Evolutionary conservation across 2,797 vertebrate genomes (phyloP), one percentile per base, ranked within the genome.

Genomic region (Esox masquinongy): DNA sequence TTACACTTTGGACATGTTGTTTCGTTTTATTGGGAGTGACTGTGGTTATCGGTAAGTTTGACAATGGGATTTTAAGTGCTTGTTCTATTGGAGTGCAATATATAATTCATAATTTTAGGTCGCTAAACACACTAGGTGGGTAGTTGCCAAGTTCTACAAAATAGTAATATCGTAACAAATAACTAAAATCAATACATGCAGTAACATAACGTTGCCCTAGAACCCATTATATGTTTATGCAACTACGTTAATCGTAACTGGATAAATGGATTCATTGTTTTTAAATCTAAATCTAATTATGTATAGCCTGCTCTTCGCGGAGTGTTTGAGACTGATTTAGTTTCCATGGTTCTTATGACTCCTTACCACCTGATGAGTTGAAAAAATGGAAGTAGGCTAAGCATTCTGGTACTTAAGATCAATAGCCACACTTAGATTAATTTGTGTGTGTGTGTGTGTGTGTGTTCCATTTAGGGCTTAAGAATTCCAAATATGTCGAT

Each of bases 31-130:
- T 70, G 19, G 87, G 71, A 77, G 67, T 79, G 69, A 75, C 81
- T 61, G 67, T 59, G 29, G 70, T 87, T 47, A 78, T 53, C 16
- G 84, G 92, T 93, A 51, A 82, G 86, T 81, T 50, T 14, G n/a
- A 29, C 3, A 22, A 39, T 29, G 7, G 29, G 17, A 16, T 51
- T 5, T 15, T 51, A 4, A 12, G 22, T 47, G 31, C 73, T 61
- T 22, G 15, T 68, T 16, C 22, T 6, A 24, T 43, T 22, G 3
- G 9, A 5, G 39, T 19, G 24, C 1, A 39, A 39, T 39, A 39
- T 9, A 7, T 66, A 66, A 29, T 66, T 19, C 0, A 17, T 16
- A 12, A 24, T 24, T 61, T 34, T 66, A 29, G 29, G 56, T 11
- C 29, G 63, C 66, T 1, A 61, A 11, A 26, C n/a, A 26, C 22